Evolutionary conservation across 2,113 vertebrate genomes (phyloP).

Genomic region (Clinocottus analis): DNA sequence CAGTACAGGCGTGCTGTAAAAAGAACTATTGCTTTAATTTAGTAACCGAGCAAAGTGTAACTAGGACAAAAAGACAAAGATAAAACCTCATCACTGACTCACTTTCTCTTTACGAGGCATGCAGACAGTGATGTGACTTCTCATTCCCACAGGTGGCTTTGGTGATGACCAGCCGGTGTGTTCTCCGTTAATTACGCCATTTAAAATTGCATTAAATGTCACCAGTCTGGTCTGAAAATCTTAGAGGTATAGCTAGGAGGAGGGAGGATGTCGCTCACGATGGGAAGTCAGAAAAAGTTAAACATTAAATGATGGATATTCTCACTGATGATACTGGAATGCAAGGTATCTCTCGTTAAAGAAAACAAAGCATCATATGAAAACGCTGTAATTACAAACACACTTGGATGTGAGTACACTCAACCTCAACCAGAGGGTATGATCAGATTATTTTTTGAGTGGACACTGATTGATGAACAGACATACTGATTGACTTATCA

Average conservation of each 20-base stretch:
- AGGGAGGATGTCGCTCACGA: too few relatives aligned
- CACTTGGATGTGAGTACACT: constrained; percentile 5
- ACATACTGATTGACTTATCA: constrained; percentile 62
- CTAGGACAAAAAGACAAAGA: constrained; percentile 29
- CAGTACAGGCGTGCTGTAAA: constrained; percentile 23
- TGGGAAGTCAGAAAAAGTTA: neutral
- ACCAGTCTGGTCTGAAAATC: constrained; percentile 31
- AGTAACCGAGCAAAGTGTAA: constrained; percentile 58
- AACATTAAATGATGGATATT: constrained; percentile 8
- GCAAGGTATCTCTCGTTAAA: constrained; percentile 4
- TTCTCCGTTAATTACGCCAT: constrained; percentile 3
- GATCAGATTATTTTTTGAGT: constrained; percentile 1
- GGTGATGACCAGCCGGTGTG: constrained; percentile 42
- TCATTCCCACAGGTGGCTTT: constrained; percentile 58
- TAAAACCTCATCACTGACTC: neutral
- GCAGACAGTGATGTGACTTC: constrained; percentile 28
- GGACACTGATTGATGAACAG: constrained; percentile 54
- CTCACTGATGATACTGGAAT: constrained; percentile 53
- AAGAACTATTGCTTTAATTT: constrained; percentile 81
- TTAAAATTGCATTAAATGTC: constrained; percentile 44
- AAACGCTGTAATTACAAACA: constrained; percentile 8
- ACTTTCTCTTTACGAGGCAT: constrained; percentile 4
- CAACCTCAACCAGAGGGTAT: constrained; percentile 2
- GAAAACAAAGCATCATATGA: constrained; percentile 30
- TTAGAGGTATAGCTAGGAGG: constrained; percentile 49